Conservation (phyloP, 2,888 invertebrate species). For the Hemicrepidius hirtus region DNA sequence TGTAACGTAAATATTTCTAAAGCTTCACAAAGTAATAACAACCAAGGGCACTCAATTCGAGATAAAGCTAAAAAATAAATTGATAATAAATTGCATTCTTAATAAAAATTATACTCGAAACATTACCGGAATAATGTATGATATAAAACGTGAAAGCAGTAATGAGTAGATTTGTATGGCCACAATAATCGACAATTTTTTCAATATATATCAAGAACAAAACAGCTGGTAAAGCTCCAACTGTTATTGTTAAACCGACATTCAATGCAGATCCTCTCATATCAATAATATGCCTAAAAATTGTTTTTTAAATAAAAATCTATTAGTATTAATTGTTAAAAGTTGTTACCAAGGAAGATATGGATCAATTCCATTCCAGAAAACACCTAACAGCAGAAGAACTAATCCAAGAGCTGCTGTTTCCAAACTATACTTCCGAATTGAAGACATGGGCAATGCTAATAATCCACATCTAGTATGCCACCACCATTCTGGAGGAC, state of each 20-base stretch:
- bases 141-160: conserved; percentile 88
- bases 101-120: conserved; percentile 31
- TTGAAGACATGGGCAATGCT: conserved; percentile 86
- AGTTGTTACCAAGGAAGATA: conserved; percentile 81
- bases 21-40: conserved; percentile 82
- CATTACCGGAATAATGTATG: conserved; percentile 81
- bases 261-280: conserved; percentile 75
- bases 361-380: conserved; percentile 88
- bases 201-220: conserved; percentile 87
- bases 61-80: conserved; percentile 73
- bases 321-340: too few species aligned
- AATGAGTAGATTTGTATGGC: conserved; percentile 88
- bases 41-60: conserved; percentile 76
- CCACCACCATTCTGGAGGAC: conserved; percentile 93
- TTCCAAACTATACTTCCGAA: conserved; percentile 84
- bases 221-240: conserved; percentile 82
- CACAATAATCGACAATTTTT: conserved; percentile 87
- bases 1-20: conserved; percentile 86
- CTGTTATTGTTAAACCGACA: conserved; percentile 80
- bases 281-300: conserved; percentile 77
- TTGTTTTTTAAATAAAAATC: too few species aligned
- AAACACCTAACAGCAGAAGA: conserved; percentile 81
- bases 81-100: not conserved
- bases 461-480: conserved; percentile 86
- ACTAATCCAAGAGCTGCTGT: conserved; percentile 82